Base-by-base conservation (phyloP, 2,113 vertebrate species). In the Pomatostomus ruficeps region DNA sequence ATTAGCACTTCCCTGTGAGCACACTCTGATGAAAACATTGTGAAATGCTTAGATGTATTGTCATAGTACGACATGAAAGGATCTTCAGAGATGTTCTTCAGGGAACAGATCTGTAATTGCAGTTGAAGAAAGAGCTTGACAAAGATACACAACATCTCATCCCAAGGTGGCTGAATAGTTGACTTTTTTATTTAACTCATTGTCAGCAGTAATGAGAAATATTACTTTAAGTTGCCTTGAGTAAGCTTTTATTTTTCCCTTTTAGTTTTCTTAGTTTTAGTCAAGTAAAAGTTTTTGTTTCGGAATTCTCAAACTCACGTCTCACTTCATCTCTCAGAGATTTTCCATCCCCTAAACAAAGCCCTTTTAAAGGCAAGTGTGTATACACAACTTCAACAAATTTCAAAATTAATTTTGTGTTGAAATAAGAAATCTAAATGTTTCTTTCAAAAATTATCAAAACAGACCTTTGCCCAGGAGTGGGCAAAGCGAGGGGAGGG, bases 341-440 rank as follows among this genome's bases (percentile, higher is more conserved):
- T 63, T 75, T 81, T 63, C 52, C 40, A 78, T 43, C 14, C 28
- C 26, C 66, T 81, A 84, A 87, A 91, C 63, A 95, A 91, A 89
- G n/a, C 5, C 46, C 57, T 87, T 91, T 75, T 72, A 76, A 68
- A 90, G 88, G 66, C n/a, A 88, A 52, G 38, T 33, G 78, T 55
- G n/a, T 52, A 83, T 62, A 87, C 9, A 79, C 11, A 79, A 38
- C 36, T 88, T 76, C 28, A 75, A 61, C 52, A 54, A 68, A 85
- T 73, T 76, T 76, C 36, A 88, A 79, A 91, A 85, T 91, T 67
- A 81, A 91, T 85, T 89, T 85, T 45, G 55, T 57, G 48, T 87
- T 91, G 85, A 76, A 94, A 49, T 85, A 66, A 76, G 62, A 85
- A 88, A 88, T 83, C 71, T 76, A 71, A 91, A 85, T 36, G 42